Conservation (phyloP, 2,888 invertebrate genomes). For the Caenorhabditis japonica region DNA sequence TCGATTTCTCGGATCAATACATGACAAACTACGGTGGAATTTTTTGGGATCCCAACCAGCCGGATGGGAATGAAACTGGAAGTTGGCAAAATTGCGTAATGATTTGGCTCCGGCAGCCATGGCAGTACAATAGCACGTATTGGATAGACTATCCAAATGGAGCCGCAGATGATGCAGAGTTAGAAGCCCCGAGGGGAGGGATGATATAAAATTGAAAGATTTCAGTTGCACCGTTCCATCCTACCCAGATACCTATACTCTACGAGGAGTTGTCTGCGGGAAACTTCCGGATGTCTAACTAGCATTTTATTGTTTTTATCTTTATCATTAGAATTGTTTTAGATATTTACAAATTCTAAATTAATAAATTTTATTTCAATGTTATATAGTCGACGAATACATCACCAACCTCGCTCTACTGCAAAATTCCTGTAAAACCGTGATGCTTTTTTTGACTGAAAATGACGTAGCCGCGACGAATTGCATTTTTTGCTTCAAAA, state of each 20-base stretch:
- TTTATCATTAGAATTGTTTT: too few species aligned
- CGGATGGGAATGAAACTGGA: constrained; percentile 6
- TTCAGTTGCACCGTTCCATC: too few species aligned
- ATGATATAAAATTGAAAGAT: background rate
- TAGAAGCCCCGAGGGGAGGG: too few species aligned
- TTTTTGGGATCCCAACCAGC: constrained; percentile 8
- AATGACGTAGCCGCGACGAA: too few species aligned
- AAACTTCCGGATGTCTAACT: background rate
- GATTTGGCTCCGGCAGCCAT: constrained; percentile 7
- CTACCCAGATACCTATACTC: background rate
- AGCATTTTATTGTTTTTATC: too few species aligned
- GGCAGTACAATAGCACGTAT: background rate
- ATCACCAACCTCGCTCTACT: too few species aligned
- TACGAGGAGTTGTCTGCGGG: constrained; percentile 7
- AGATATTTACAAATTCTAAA: too few species aligned
- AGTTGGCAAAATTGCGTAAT: constrained; percentile 21
- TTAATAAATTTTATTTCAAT: too few species aligned
- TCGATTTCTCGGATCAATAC: constrained; percentile 10
- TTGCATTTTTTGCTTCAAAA: too few species aligned
- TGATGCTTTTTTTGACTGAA: too few species aligned
- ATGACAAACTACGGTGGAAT: constrained; percentile 4
- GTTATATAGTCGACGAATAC: too few species aligned
- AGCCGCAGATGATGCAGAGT: constrained; percentile 6
- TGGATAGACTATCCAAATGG: background rate
- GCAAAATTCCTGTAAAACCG: too few species aligned